Evolutionary conservation across 1,140 invertebrate genomes (phyloP).

Genomic region (Elysia chlorotica): DNA sequence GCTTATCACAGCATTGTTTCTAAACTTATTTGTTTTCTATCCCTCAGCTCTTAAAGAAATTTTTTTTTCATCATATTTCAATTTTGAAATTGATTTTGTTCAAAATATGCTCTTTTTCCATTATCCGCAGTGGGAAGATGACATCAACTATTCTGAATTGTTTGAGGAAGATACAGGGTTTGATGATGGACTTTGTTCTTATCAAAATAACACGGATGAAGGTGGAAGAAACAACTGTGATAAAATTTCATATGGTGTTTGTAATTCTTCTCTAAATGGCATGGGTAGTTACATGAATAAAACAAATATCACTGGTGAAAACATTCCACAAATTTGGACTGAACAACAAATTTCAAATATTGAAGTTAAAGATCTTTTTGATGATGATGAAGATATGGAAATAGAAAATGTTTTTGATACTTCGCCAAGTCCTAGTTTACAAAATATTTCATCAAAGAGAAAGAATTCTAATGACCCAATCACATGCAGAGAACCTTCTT

Average conservation of each 20-base stretch:
- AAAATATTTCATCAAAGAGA: background rate
- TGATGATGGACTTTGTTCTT: background rate
- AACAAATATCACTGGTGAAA: background rate
- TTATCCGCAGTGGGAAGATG: background rate
- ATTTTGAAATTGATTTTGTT: too few species aligned
- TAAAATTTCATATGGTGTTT: background rate
- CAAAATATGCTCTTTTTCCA: background rate
- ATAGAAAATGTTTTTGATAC: background rate
- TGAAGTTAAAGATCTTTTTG: background rate
- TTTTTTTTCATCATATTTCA: background rate
- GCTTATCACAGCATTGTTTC: background rate
- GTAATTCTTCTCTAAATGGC: background rate
- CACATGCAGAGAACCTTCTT: background rate
- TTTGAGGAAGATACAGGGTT: background rate
- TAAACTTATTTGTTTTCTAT: background rate
- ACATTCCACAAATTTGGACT: background rate
- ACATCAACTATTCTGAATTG: background rate
- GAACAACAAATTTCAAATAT: background rate
- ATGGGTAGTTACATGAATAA: background rate
- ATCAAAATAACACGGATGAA: background rate
- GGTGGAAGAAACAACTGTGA: background rate
- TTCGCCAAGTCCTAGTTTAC: background rate
- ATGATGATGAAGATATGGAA: conserved; percentile 6
- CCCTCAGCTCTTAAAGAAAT: background rate
- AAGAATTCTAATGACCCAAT: background rate